Conservation (phyloP, 2,888 invertebrate genomes). For the Xestia c-nigrum region DNA sequence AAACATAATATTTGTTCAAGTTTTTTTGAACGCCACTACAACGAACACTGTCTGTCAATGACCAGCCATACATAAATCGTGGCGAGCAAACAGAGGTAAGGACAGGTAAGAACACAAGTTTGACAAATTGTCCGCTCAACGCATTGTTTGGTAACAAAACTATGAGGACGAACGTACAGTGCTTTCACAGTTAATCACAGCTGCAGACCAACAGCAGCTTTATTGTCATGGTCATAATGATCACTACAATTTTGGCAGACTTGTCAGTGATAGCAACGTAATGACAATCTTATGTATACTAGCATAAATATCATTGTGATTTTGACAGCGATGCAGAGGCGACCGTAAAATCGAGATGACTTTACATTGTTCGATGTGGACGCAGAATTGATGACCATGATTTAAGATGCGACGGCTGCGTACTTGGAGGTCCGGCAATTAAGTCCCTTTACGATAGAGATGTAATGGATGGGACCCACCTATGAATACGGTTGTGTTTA, state of each 20-base stretch:
- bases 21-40: slow-evolving; percentile 36
- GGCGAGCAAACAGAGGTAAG: slow-evolving; percentile 64
- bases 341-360: not conserved
- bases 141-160: slow-evolving; percentile 72
- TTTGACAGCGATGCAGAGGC: not conserved
- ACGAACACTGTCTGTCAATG: slow-evolving; percentile 47
- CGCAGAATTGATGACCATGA: slow-evolving; percentile 62
- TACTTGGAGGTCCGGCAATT: slow-evolving; percentile 61
- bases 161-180: slow-evolving; percentile 54
- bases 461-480: slow-evolving; percentile 49
- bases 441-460: slow-evolving; percentile 53
- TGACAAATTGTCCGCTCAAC: slow-evolving; percentile 75
- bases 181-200: not conserved
- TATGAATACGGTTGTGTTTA: slow-evolving; percentile 42
- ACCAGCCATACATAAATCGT: slow-evolving; percentile 56
- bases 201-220: not conserved
- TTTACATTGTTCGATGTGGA: slow-evolving; percentile 63
- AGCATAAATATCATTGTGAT: not conserved
- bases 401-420: slow-evolving; percentile 56
- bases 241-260: not conserved
- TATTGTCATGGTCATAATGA: not conserved
- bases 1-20: slow-evolving; percentile 46
- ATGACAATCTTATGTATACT: not conserved
- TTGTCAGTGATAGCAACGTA: not conserved
- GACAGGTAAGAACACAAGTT: slow-evolving; percentile 70